Base-by-base conservation (phyloP, 2,888 invertebrate genomes). In the Drosophila cracens region DNA sequence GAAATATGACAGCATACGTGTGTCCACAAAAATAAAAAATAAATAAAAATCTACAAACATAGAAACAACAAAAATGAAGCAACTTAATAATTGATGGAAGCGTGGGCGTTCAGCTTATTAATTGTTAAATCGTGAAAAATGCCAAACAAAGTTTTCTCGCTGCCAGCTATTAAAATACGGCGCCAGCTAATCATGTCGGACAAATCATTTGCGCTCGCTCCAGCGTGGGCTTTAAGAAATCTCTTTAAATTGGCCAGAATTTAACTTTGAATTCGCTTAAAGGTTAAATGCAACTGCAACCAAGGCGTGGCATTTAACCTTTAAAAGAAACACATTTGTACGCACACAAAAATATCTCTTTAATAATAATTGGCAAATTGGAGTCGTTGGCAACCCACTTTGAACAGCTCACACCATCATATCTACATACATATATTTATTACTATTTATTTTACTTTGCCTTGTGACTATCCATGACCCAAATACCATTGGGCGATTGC, bases 1-100 rank as follows among this genome's bases (percentile, higher is more conserved):
- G 68, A 71, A 78, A 77, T 66, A 78, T 85, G 88, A 85, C 84
- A 87, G 86, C 83, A 83, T 85, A 77, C 88, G 84, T 85, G 84
- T 77, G 84, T 79, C 77, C 70, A 71, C 52, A 75, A 63, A 46
- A 29, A 34, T 51, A 43, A 48, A 54, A 57, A 25, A 72, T n/a
- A 33, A 31, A 56, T 51, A 60, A 29, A 64, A 48, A 56, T 5
- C 29, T 27, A 51, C 53, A 29, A n/a, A 36, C 11, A 61, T 43
- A 25, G 25, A 57, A 29, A 40, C 36, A 56, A 31, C 52, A 56
- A 38, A 27, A 13, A 8, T 18, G 0, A 18, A 46, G 33, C 40
- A 60, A 62, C 36, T 38, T 53, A 67, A 64, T 64, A 79, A 67
- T 71, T 75, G 70, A 36, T 38, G 18, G 36, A 38, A 7, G 40